Evolutionary conservation across 2,113 vertebrate species (phyloP), one percentile per base, ranked within the genome.

Genomic region (Rhea pennata): DNA sequence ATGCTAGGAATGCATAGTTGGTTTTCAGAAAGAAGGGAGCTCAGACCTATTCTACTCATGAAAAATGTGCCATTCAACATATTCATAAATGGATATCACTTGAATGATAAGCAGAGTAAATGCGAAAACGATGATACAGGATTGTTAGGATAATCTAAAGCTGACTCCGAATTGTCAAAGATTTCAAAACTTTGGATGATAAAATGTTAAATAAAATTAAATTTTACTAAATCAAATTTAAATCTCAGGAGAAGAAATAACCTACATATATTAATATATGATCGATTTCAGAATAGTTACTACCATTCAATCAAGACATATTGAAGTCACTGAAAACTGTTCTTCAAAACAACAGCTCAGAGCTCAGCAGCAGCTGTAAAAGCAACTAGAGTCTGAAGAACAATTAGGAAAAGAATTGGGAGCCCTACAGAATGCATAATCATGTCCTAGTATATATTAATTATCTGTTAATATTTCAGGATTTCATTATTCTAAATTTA

Each of bases 1-100:
- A 82, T 87, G 70, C 74, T 84, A 53, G 46, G 61, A 87, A 40
- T 81, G 66, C 50, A 56, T 62, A 89, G 77, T 4, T 84, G 31
- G 23, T 81, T 93, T 96, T 84, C 92, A 92, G 78, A 93, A 74
- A 87, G 42, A 91, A 86, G 27, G 59, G 39, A 84, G 10, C 46
- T 89, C 56, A 71, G 5, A 84, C 15, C 69, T 58, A 39, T 66
- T 77, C 81, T 81, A 53, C n/a, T 26, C 84, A 27, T 74, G 36
- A 87, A 94, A 89, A 90, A 82, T 71, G 9, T 79, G 33, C 26
- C 29, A 26, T 78, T 84, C 4, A 22, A 46, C 40, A 67, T 58
- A 59, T 71, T 93, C 65, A n/a, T 54, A 90, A 93, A 67, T 23
- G 40, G 12, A 11, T 89, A 40, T 64, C 0, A 9, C 21, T 87